Base-by-base conservation (phyloP, 2,797 vertebrate species). In the Sebastiscus tertius region DNA sequence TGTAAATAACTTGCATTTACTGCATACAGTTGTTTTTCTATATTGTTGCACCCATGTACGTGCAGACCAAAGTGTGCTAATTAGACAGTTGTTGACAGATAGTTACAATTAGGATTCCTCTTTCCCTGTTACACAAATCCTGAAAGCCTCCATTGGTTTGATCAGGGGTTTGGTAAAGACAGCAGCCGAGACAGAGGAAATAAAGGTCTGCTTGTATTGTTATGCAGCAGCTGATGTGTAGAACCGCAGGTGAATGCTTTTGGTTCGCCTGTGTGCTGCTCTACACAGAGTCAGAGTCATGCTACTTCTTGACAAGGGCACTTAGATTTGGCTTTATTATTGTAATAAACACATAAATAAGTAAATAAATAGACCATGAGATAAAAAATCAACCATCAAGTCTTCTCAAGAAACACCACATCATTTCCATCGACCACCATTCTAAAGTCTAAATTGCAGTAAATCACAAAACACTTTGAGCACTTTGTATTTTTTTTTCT, bases 41-140 rank as follows among this genome's bases (percentile, higher is more conserved):
- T 8, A 3, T 33, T 52, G 13, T 72, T 75, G 61, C 39, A 42
- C 13, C 56, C 70, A 33, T 12, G 27, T 14, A 6, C 24, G 39
- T 20, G 58, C 64, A 63, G 24, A 55, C 65, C 61, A 60, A 54
- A 31, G 60, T 79, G 58, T 65, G 68, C 39, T 85, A 22, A 58
- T 77, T 58, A 73, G 49, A 58, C 58, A 60, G 68, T 26, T 80
- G 71, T 54, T 77, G 83, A 87, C 72, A 84, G 39, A 73, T 73
- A 64, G 70, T 71, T 82, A 75, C 36, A 72, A 72, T 84, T 77
- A 74, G 22, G 29, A 58, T 62, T 67, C 29, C 29, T 80, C 14
- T 73, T 79, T 75, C 74, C 64, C 68, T 14, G 16, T 75, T 60
- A 36, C 27, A 83, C 3, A 59, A 79, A 78, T 76, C 34, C 36